A percentile compares a stretch with the other conserved stretches of the same genome.
phyloP scores from a whole-genome alignment of 2,113 vertebrate genomes.

The Hippocampus zosterae region DNA sequence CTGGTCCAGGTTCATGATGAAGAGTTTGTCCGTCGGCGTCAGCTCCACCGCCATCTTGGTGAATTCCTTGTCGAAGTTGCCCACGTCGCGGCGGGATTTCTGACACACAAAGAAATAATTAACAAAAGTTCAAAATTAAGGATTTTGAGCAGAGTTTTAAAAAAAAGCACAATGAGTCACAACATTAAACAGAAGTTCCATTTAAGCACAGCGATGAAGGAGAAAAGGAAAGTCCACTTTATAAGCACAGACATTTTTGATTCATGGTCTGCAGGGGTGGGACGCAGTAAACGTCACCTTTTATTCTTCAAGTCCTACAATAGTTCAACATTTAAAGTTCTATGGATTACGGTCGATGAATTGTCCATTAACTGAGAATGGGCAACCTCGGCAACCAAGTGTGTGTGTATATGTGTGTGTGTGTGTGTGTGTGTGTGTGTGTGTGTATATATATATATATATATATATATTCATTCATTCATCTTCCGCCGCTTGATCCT shows the following conservation, averaged over 20 bases:
- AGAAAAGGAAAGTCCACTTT: not conserved
- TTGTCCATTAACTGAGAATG: no score
- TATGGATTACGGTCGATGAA: not conserved
- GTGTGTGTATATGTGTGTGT: no score
- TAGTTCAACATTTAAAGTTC: not conserved
- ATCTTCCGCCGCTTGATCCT: no score
- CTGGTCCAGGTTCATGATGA: conserved; percentile 99
- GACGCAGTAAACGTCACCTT: conserved; percentile 4
- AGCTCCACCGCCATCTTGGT: conserved; percentile 95
- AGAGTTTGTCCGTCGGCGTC: conserved; percentile 98
- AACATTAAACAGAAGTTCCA: conserved; percentile 10
- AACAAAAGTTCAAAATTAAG: not conserved
- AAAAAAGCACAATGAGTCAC: not conserved
- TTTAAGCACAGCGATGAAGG: conserved; percentile 36
- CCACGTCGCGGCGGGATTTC: conserved; percentile 88
- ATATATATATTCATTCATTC: no score
- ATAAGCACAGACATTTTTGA: conserved; percentile 21
- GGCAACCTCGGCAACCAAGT: no score
- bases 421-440: no score
- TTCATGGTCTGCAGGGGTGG: conserved; percentile 25
- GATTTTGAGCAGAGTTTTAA: not conserved
- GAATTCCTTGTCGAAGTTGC: conserved; percentile 99
- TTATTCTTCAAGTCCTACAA: not conserved
- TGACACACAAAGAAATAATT: conserved; percentile 51
- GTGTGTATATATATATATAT: no score